These are phyloP conservation scores for Ridgeia piscesae DNA, from an alignment of 1,140 invertebrate genomes.

Conservation along the genomic window DNA sequence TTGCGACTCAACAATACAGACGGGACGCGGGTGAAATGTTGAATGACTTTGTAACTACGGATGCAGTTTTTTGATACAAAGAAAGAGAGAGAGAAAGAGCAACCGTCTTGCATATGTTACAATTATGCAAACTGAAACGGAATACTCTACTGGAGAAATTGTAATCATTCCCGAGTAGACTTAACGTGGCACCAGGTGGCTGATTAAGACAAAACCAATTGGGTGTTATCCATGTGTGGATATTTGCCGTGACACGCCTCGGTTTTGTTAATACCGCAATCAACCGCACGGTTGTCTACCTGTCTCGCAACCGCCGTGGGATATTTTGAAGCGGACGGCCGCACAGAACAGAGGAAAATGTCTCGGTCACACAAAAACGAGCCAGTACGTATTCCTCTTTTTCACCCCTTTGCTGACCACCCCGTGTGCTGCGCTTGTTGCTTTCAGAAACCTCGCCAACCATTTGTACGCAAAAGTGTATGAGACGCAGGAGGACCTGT, in stretches of 20 bases:
- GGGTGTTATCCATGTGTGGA: neutral
- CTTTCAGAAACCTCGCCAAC: conserved; percentile 74
- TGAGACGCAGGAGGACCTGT: conserved; percentile 92
- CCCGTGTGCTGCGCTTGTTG: conserved; percentile 31
- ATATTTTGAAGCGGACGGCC: neutral
- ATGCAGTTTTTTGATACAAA: too few relatives aligned
- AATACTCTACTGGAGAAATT: neutral
- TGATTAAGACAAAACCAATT: neutral
- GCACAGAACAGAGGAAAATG: neutral
- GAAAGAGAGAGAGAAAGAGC: neutral
- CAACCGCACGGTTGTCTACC: neutral
- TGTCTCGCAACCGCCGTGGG: neutral
- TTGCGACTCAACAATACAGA: neutral
- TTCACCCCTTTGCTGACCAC: neutral
- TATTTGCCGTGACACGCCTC: neutral
- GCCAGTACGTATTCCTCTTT: neutral
- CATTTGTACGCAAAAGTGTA: conserved; percentile 90
- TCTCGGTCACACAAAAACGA: neutral
- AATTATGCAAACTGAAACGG: neutral
- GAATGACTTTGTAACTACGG: too few relatives aligned
- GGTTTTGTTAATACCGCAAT: neutral
- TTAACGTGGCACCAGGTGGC: too few relatives aligned
- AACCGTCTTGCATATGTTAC: neutral
- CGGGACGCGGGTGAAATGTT: neutral
- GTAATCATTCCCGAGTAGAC: neutral